These are phyloP conservation scores for Philonicus albiceps DNA, from an alignment of 2,888 invertebrate genomes.

Conservation along the genomic window DNA sequence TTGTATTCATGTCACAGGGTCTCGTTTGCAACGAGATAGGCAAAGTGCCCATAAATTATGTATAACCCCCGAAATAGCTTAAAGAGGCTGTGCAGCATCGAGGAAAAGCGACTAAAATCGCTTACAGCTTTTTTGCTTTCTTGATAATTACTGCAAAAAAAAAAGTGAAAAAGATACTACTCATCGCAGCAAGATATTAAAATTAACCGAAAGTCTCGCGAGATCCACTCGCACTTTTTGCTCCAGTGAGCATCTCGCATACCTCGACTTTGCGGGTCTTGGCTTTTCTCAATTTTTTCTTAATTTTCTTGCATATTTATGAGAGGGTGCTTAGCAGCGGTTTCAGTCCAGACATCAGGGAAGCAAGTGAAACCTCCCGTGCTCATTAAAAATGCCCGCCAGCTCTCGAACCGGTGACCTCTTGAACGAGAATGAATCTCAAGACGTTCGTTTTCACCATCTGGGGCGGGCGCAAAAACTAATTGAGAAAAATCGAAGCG, in stretches of 20 bases:
- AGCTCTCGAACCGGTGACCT: neutral
- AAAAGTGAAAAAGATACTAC: neutral
- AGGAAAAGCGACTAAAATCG: neutral
- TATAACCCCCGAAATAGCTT: neutral
- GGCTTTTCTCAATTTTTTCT: neutral
- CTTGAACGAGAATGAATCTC: neutral
- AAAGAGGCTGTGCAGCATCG: neutral
- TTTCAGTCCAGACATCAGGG: neutral
- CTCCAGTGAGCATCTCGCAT: neutral
- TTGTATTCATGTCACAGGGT: neutral
- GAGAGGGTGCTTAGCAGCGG: neutral
- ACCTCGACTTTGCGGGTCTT: neutral
- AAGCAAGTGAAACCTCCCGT: neutral
- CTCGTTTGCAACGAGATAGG: neutral
- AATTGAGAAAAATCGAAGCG: neutral
- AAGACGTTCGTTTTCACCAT: neutral
- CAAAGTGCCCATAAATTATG: neutral
- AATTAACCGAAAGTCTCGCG: neutral
- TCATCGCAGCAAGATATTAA: neutral
- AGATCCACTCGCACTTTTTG: slow-evolving; percentile 14
- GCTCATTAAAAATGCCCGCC: neutral
- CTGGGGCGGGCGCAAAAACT: neutral
- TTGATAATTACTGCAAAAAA: neutral
- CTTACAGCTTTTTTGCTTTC: neutral
- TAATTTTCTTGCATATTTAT: slow-evolving; percentile 12